These are phyloP conservation scores for Typhlomys cinereus DNA, from an alignment of 2,113 vertebrate species.

Conservation along the genomic window DNA sequence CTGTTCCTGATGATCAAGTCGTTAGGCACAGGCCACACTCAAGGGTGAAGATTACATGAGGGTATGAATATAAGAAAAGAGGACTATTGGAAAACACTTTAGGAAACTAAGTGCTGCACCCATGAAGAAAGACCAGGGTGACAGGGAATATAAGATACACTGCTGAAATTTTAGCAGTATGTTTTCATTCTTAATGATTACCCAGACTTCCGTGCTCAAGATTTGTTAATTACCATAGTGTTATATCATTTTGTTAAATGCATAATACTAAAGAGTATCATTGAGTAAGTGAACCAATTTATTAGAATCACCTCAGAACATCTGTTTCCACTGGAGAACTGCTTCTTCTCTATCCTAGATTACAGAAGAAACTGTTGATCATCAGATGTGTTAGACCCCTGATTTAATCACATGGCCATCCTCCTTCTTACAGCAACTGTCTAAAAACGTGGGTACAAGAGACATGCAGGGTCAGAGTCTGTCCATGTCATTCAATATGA, in stretches of 20 bases:
- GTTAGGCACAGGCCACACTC: neutral
- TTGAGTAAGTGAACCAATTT: neutral
- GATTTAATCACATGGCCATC: neutral
- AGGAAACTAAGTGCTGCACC: neutral
- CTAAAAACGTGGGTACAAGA: neutral
- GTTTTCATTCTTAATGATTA: neutral
- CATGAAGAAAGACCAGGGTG: neutral
- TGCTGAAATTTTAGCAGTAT: neutral
- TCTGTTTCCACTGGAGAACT: neutral
- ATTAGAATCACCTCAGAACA: neutral
- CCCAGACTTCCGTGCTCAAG: neutral
- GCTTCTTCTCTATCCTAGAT: neutral
- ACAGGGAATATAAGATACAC: neutral
- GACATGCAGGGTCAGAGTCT: neutral
- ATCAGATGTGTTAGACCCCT: neutral
- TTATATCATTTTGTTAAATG: neutral
- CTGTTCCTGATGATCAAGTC: neutral
- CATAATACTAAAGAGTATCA: neutral
- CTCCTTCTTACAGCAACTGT: neutral
- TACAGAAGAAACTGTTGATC: neutral
- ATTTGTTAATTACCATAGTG: neutral
- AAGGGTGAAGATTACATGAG: neutral
- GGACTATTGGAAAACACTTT: neutral
- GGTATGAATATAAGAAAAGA: neutral
- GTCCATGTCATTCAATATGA: neutral